Conservation (phyloP, 92 coral and sea anemone species). For the Phenganax marumi region DNA sequence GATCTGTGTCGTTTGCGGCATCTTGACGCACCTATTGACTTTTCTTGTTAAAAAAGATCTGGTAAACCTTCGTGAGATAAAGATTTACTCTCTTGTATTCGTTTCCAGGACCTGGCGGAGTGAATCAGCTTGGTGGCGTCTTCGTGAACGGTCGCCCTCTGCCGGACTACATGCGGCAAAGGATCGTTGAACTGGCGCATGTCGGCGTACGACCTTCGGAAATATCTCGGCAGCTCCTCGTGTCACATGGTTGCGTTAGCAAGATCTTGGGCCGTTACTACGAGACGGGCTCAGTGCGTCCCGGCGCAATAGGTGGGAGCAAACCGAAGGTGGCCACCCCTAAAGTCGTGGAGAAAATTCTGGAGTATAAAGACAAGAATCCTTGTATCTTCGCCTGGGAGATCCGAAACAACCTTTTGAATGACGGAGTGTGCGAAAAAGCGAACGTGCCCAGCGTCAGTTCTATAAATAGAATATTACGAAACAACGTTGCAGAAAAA, state of each 20-base stretch:
- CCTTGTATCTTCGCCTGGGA: slow-evolving; percentile 99
- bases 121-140: slow-evolving; percentile 98
- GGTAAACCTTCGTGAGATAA: not conserved
- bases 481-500: slow-evolving; percentile 91
- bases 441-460: slow-evolving; percentile 96
- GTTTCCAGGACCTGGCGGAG: slow-evolving; percentile 94
- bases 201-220: slow-evolving; percentile 99
- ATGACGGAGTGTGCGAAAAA: slow-evolving; percentile 91
- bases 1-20: no score
- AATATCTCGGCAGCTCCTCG: slow-evolving; percentile 99
- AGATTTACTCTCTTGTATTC: not conserved
- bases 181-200: slow-evolving; percentile 99
- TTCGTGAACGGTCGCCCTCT: slow-evolving; percentile 99
- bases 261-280: slow-evolving; percentile 97
- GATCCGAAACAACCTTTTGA: slow-evolving; percentile 83
- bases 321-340: slow-evolving; percentile 98
- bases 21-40: not conserved
- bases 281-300: slow-evolving; percentile 97
- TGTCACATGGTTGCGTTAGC: slow-evolving; percentile 98
- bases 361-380: slow-evolving; percentile 90
- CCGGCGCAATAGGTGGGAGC: slow-evolving; percentile 98
- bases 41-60: not conserved
- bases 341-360: slow-evolving; percentile 85
- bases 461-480: slow-evolving; percentile 91
- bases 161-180: slow-evolving; percentile 99